Conservation (phyloP, 2,797 vertebrate species). For the Lepilemur ruficaudatus region DNA sequence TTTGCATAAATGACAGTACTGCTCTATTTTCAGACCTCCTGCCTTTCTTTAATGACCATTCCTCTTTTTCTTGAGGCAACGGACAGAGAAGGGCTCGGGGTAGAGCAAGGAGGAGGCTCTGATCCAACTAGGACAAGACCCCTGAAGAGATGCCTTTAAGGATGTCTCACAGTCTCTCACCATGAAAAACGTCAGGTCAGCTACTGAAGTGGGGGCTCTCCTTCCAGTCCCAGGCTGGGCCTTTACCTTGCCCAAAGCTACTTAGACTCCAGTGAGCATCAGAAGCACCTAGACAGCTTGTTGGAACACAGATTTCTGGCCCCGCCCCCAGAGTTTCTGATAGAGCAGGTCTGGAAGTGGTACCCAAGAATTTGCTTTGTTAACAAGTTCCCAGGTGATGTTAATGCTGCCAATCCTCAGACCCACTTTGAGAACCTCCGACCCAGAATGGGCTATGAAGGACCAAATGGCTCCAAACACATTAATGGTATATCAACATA, state of each 20-base stretch:
- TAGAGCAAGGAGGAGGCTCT: background rate
- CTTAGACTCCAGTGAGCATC: background rate
- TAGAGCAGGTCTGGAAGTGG: background rate
- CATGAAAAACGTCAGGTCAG: background rate
- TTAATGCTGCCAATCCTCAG: background rate
- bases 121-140: background rate
- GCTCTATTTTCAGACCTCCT: slow-evolving; percentile 63
- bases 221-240: background rate
- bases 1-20: slow-evolving; percentile 61
- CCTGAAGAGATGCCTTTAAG: background rate
- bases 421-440: background rate
- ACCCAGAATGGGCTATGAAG: background rate
- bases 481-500: background rate
- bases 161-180: background rate
- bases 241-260: background rate
- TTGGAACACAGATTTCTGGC: background rate
- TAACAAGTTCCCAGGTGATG: background rate
- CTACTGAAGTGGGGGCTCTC: background rate
- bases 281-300: background rate
- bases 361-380: background rate
- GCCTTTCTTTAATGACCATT: slow-evolving; percentile 63
- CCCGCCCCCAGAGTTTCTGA: background rate
- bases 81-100: background rate
- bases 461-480: background rate
- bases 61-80: slow-evolving; percentile 18